A percentile compares a stretch with the other conserved stretches of the same genome.
These are phyloP conservation scores for Geococcyx californianus DNA, from an alignment of 2,113 vertebrate species.

Conservation along the genomic window DNA sequence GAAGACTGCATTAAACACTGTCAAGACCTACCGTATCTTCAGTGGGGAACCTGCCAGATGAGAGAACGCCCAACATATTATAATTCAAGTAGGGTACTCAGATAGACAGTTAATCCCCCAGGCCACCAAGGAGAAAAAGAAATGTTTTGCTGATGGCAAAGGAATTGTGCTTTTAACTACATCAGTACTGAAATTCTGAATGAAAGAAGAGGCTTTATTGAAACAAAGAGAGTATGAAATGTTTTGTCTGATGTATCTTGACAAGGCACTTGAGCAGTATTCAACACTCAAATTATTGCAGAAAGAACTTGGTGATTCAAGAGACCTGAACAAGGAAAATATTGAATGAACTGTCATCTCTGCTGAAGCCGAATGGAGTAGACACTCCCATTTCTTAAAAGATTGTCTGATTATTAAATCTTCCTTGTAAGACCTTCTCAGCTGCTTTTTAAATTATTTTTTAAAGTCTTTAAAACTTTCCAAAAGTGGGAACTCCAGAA, in stretches of 20 bases:
- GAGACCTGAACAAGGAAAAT: background rate
- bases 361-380: background rate
- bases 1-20: background rate
- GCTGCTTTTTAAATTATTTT: background rate
- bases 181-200: background rate
- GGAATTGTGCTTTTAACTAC: background rate
- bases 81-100: background rate
- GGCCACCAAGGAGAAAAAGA: background rate
- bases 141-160: background rate
- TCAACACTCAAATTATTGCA: background rate
- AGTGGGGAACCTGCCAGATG: background rate
- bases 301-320: background rate
- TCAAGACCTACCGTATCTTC: background rate
- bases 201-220: background rate
- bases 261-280: background rate
- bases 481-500: background rate
- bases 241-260: background rate
- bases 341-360: constrained; percentile 25
- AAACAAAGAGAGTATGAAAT: background rate
- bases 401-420: background rate
- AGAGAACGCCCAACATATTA: background rate
- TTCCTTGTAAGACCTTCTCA: background rate
- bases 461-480: background rate
- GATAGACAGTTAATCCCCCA: background rate
- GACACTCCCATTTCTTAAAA: background rate